Conservation (phyloP, 2,113 vertebrate species). For the Mesoclemmys tuberculata region DNA sequence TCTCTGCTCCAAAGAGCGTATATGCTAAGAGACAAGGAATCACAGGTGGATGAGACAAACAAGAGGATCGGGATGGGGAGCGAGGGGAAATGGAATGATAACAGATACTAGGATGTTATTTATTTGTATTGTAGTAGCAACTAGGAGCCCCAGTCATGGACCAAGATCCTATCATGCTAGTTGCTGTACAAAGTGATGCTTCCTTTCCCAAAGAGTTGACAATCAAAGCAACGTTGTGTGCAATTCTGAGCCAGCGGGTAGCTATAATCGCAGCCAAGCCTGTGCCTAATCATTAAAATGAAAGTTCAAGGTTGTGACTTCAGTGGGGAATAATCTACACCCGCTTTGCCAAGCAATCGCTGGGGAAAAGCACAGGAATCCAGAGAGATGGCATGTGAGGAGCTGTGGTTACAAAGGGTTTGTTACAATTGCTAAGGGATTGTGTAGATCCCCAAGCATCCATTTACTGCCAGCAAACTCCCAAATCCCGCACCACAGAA, state of each 20-base stretch:
- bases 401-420: background rate
- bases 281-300: no score
- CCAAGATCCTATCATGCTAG: background rate
- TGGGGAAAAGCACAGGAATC: background rate
- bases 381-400: background rate
- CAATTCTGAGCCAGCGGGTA: no score
- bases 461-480: background rate
- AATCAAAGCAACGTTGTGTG: background rate
- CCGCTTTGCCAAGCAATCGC: accelerated
- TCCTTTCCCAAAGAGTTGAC: background rate
- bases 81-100: background rate
- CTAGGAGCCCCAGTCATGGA: background rate
- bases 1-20: background rate
- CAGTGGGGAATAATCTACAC: background rate
- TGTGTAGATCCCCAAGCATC: background rate
- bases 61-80: background rate
- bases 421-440: background rate
- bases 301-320: accelerated
- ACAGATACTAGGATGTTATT: background rate
- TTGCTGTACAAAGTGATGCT: background rate
- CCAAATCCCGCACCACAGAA: background rate
- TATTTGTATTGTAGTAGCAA: background rate
- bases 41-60: background rate
- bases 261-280: no score
- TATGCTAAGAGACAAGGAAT: background rate